Percentiles rank a stretch among this genome's conserved stretches.
phyloP scores from a whole-genome alignment of 2,888 invertebrate genomes.

The Drosophila infuscata region DNA sequence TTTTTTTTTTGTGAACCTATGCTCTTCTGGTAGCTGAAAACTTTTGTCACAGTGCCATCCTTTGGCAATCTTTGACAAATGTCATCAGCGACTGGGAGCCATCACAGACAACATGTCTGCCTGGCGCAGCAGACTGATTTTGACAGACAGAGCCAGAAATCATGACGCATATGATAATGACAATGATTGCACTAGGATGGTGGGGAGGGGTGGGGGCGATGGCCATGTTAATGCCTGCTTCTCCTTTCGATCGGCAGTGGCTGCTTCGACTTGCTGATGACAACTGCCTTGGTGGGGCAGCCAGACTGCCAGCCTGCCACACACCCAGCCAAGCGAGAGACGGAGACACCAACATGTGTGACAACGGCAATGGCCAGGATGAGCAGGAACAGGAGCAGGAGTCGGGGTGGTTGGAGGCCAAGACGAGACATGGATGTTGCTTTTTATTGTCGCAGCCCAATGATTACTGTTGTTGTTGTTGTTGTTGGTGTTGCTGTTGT shows the following conservation, averaged over 20 bases:
- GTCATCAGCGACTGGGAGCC: constrained; percentile 53
- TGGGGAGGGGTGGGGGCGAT: constrained; percentile 1
- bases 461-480: constrained; percentile 19
- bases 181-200: constrained; percentile 66
- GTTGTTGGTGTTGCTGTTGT: constrained; percentile 16
- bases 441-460: constrained; percentile 60
- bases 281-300: constrained; percentile 54
- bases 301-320: constrained; percentile 38
- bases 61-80: constrained; percentile 36
- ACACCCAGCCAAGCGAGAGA: constrained; percentile 55
- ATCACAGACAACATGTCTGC: constrained; percentile 31
- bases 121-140: constrained; percentile 31
- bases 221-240: constrained; percentile 22
- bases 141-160: constrained; percentile 61
- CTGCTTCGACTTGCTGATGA: constrained; percentile 46
- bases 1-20: background rate
- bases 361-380: constrained; percentile 50
- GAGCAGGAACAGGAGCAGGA: background rate
- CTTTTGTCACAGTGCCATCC: constrained; percentile 4
- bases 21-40: background rate
- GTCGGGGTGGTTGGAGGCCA: constrained; percentile 18
- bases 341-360: constrained; percentile 59
- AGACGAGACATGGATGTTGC: constrained; percentile 65
- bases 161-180: constrained; percentile 76
- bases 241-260: constrained; percentile 31